A percentile compares a stretch with the other conserved stretches of the same genome.
Evolutionary conservation across 2,113 vertebrate genomes (phyloP).

Genomic region (Mesembrinibis cayennensis): DNA sequence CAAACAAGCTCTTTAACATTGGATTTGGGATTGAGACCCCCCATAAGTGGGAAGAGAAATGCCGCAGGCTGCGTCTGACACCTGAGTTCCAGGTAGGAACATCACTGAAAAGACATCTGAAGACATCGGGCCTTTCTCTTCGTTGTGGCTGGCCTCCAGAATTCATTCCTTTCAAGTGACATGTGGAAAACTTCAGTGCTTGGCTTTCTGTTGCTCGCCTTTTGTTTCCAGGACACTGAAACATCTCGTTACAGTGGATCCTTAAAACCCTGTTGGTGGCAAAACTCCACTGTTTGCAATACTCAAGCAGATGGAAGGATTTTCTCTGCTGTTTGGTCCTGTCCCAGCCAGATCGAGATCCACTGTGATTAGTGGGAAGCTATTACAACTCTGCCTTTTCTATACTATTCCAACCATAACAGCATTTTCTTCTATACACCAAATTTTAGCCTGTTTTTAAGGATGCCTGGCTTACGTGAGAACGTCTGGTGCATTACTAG

Average conservation of each 20-base stretch:
- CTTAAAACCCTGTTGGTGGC: neutral
- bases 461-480: neutral
- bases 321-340: neutral
- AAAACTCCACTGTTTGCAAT: neutral
- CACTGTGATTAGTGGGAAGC: neutral
- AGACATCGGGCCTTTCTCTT: neutral
- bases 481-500: neutral
- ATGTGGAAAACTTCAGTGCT: neutral
- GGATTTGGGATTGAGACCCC: neutral
- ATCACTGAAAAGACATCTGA: neutral
- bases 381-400: neutral
- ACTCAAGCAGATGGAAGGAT: neutral
- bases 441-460: neutral
- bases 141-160: neutral
- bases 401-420: neutral
- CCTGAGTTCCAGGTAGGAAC: neutral
- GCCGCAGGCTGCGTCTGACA: neutral
- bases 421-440: neutral
- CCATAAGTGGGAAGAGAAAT: neutral
- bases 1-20: neutral
- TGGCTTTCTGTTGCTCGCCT: neutral
- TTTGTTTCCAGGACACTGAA: neutral
- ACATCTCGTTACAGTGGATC: neutral
- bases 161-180: neutral
- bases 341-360: neutral